Evolutionary conservation across 2,113 vertebrate species (phyloP), one percentile per base, ranked within the genome.

Genomic region (Plecotus auritus): DNA sequence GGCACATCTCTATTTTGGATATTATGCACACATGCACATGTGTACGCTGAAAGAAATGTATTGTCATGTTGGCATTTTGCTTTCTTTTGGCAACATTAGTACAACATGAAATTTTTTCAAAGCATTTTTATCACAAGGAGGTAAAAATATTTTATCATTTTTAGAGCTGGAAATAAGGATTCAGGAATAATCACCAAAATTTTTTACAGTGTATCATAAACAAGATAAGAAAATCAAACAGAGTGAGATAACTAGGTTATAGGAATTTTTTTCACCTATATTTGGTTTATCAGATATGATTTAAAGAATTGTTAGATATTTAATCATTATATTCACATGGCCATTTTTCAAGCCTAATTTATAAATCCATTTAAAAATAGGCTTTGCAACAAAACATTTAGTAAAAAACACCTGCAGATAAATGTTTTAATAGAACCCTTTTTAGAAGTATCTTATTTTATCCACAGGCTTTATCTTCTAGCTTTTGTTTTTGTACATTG

Each of bases 301-400:
- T 82, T 88, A 40, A 82, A 96, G 30, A 82, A 12, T 51, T 76
- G 35, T 86, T 91, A 12, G 64, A 20, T 74, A 93, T 85, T 96
- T 92, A 73, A 70, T 88, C 28, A 88, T 2, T 64, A 69, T 2
- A 61, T 51, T 32, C 16, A 59, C 13, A 18, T 30, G 47, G 4
- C 5, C 9, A 30, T 85, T 84, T 93, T 83, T 45, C 11, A 88
- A 84, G 30, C 83, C 7, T 86, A 47, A 70, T 54, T 49, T 93
- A 70, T n/a, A 93, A 85, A 74, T 77, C 13, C 6, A 90, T n/a
- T 74, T 96, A 49, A 94, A 94, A 93, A 85, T 49, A 74, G 8
- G 6, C 28, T 90, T 94, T 92, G 17, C 82, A 59, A 95, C 14
- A 95, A 95, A 90, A 6, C 1, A 7, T 82, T 94, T 70, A 72